Percentiles rank a stretch among this genome's conserved stretches.
Evolutionary conservation across 1,140 invertebrate genomes (phyloP).

Genomic region (Drosophila leontia): DNA sequence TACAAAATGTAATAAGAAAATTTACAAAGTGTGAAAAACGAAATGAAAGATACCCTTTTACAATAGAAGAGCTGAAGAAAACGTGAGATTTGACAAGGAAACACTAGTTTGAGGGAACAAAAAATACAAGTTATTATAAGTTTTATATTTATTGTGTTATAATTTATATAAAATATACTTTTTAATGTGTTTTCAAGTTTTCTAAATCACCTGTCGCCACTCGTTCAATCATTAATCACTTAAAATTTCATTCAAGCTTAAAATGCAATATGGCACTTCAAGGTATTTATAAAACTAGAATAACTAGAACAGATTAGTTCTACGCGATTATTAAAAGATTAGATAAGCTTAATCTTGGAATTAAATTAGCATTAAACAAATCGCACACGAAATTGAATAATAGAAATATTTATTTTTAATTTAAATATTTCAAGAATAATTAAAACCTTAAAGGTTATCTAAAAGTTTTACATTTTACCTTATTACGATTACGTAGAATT

Average conservation of each 20-base stretch:
- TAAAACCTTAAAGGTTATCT: background rate
- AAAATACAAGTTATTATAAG: background rate
- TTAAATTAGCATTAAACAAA: slow-evolving; percentile 3
- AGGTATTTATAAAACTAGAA: slow-evolving; percentile 5
- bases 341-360: background rate
- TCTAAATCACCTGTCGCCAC: slow-evolving; percentile 21
- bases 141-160: no score
- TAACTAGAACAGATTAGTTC: slow-evolving; percentile 9
- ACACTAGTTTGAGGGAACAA: background rate
- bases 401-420: background rate
- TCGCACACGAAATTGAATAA: background rate
- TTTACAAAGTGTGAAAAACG: background rate
- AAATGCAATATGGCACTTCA: background rate
- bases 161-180: background rate
- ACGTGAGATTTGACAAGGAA: background rate
- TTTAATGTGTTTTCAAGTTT: background rate
- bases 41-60: background rate
- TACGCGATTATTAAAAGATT: slow-evolving; percentile 1
- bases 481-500: no score
- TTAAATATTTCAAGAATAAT: background rate
- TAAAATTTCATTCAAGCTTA: slow-evolving; percentile 4
- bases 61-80: background rate
- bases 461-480: no score
- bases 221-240: background rate
- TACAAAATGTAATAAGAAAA: slow-evolving; percentile 29